phyloP scores from a whole-genome alignment of 2,888 invertebrate species.

The Anthophora plumipes region DNA sequence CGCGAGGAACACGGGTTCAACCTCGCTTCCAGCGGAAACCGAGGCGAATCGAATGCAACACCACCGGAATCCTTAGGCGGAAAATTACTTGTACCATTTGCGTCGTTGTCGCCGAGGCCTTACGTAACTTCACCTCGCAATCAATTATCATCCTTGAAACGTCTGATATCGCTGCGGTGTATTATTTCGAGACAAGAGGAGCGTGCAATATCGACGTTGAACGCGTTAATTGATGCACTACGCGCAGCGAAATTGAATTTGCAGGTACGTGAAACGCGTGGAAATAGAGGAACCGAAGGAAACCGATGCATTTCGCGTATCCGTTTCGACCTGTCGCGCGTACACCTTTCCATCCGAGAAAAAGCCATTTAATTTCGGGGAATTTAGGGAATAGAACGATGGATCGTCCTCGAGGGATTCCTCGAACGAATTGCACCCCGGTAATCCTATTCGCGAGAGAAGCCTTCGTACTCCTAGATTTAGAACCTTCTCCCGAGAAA shows the following conservation, averaged over 20 bases:
- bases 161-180: constrained; percentile 5
- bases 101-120: not conserved
- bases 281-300: not conserved
- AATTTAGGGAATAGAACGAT: constrained; percentile 17
- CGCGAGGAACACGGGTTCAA: not conserved
- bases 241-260: constrained; percentile 26
- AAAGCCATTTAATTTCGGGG: constrained; percentile 11
- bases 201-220: constrained; percentile 15
- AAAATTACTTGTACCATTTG: constrained; percentile 18
- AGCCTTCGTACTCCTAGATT: constrained; percentile 20
- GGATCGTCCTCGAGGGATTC: not conserved
- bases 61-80: constrained; percentile 12
- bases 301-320: not conserved
- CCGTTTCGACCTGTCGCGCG: not conserved
- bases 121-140: constrained; percentile 25
- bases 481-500: constrained; percentile 18
- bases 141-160: constrained; percentile 41
- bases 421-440: constrained; percentile 1
- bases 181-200: constrained; percentile 32
- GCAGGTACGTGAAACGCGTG: not conserved
- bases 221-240: constrained; percentile 42
- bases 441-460: not conserved
- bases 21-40: not conserved
- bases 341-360: not conserved
- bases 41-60: not conserved